These are phyloP conservation scores for Temnothorax curvispinosus DNA, from an alignment of 1,140 invertebrate genomes.

Conservation along the genomic window DNA sequence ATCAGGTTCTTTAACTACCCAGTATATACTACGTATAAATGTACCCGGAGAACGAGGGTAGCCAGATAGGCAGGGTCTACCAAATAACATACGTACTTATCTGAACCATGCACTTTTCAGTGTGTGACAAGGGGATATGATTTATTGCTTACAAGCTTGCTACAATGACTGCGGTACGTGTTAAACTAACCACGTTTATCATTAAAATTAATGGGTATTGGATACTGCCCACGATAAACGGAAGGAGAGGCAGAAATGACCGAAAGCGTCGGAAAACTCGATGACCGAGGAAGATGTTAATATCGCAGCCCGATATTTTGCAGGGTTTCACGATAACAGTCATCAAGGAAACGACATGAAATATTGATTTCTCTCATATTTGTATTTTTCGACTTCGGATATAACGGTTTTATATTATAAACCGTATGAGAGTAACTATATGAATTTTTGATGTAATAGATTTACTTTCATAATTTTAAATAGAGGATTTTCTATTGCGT, in stretches of 20 bases:
- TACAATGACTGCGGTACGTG: conserved; percentile 77
- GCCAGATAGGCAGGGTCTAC: conserved; percentile 59
- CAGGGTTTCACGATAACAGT: conserved; percentile 7
- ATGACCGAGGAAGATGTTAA: conserved; percentile 26
- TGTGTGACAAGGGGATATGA: conserved; percentile 71
- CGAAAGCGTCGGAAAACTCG: conserved; percentile 40
- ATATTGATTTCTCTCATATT: conserved; percentile 11
- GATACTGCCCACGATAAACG: conserved; percentile 62
- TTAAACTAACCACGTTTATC: conserved; percentile 80
- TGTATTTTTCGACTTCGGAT: background rate
- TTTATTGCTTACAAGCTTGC: conserved; percentile 73
- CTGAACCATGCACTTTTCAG: conserved; percentile 75
- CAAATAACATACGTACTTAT: conserved; percentile 73
- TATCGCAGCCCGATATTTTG: conserved; percentile 21
- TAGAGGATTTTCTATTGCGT: background rate
- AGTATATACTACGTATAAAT: background rate
- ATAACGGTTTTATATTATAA: background rate
- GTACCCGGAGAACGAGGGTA: background rate
- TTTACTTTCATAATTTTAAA: background rate
- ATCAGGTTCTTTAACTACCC: conserved; percentile 59
- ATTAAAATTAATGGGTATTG: conserved; percentile 82
- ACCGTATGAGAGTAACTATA: background rate
- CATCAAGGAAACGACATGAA: background rate
- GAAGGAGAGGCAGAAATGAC: conserved; percentile 17
- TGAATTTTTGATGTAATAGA: background rate